Percentiles rank a stretch among this genome's conserved stretches.
phyloP scores from a whole-genome alignment of 2,797 vertebrate genomes.

The Oreochromis mossambicus region DNA sequence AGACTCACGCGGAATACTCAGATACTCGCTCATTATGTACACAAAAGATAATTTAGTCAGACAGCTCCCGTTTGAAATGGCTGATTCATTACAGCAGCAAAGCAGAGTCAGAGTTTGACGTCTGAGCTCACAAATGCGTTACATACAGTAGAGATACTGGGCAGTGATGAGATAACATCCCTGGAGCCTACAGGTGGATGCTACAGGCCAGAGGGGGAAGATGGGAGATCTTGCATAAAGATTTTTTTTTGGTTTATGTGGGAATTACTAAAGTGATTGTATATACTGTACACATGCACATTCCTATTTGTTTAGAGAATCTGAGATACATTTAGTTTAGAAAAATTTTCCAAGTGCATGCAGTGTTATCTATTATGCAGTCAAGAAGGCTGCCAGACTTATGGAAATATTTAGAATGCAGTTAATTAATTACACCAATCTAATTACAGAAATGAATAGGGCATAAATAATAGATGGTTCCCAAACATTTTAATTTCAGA shows the following conservation, averaged over 20 bases:
- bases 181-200: neutral
- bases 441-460: neutral
- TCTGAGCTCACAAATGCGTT: neutral
- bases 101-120: neutral
- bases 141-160: neutral
- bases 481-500: neutral
- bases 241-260: neutral
- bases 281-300: neutral
- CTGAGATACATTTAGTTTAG: neutral
- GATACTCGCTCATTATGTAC: neutral
- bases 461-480: neutral
- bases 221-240: neutral
- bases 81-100: neutral
- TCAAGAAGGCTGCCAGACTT: neutral
- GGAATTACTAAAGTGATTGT: neutral
- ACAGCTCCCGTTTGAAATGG: neutral
- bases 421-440: neutral
- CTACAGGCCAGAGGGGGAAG: neutral
- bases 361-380: neutral
- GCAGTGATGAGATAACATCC: neutral
- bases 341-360: neutral
- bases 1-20: neutral
- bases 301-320: neutral
- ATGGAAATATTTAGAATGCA: neutral
- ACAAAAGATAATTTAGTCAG: neutral